phyloP scores from a whole-genome alignment of 2,888 invertebrate species.

The Dendrolimus houi region DNA sequence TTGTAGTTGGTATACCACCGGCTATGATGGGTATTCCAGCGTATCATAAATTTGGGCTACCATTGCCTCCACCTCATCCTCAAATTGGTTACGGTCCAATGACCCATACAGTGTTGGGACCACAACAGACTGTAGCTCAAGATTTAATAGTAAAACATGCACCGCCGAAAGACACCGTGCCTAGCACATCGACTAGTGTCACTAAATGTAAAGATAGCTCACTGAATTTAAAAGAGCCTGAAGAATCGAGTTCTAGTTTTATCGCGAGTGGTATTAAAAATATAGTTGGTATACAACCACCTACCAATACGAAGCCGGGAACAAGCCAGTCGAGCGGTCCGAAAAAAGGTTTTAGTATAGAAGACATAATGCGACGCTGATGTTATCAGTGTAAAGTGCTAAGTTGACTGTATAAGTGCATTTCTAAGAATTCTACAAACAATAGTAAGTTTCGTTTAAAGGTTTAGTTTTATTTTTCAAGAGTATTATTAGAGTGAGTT shows the following conservation, averaged over 20 bases:
- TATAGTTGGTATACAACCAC: constrained; percentile 69
- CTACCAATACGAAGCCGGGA: constrained; percentile 63
- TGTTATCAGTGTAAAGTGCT: constrained; percentile 7
- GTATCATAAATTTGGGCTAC: constrained; percentile 67
- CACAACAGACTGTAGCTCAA: constrained; percentile 70
- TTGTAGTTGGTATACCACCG: constrained; percentile 55
- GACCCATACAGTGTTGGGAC: constrained; percentile 53
- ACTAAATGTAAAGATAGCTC: constrained; percentile 47
- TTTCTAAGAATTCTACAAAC: constrained; percentile 3
- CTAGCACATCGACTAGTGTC: constrained; percentile 54
- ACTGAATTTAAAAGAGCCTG: constrained; percentile 35
- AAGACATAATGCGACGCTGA: constrained; percentile 92
- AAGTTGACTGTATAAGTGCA: constrained; percentile 5
- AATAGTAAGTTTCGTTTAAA: constrained; percentile 16
- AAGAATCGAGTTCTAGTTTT: constrained; percentile 46
- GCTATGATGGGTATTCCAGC: constrained; percentile 62
- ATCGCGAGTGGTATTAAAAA: constrained; percentile 70
- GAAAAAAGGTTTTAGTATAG: constrained; percentile 92
- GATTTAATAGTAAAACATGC: constrained; percentile 72
- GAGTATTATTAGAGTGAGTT: constrained; percentile 66
- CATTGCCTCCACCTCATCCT: constrained; percentile 62
- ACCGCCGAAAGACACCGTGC: constrained; percentile 60
- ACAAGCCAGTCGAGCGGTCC: constrained; percentile 78
- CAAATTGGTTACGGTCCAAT: constrained; percentile 59
- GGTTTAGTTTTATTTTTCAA: constrained; percentile 29